Evolutionary conservation across 2,888 invertebrate genomes (phyloP).

Genomic region (Sepioteuthis lessoniana): DNA sequence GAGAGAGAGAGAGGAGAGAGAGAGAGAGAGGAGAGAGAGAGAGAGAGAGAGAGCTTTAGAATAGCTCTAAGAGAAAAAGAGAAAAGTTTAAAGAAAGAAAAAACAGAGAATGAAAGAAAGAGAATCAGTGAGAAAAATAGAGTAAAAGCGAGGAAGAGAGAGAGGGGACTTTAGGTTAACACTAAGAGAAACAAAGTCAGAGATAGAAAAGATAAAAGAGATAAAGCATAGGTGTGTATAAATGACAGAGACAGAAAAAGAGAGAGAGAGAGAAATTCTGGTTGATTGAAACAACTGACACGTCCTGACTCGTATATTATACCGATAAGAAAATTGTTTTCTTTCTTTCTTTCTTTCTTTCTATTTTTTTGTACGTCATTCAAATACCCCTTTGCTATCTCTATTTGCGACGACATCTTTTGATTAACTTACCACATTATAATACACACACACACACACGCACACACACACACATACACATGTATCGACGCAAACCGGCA

Average conservation of each 20-base stretch:
- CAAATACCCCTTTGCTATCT: not conserved
- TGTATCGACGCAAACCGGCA: not conserved
- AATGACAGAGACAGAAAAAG: not conserved
- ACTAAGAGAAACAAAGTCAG: not conserved
- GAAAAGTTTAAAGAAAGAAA: too few species aligned
- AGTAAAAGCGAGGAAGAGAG: not conserved
- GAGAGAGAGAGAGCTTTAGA: too few species aligned
- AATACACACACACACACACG: not conserved
- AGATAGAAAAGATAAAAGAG: not conserved
- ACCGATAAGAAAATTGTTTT: not conserved
- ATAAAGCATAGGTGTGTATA: too few species aligned
- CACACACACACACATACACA: not conserved
- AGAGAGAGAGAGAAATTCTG: not conserved
- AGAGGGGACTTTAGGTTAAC: not conserved
- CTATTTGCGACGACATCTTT: not conserved
- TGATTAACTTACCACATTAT: not conserved
- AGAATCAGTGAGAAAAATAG: not conserved
- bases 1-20: too few species aligned
- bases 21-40: too few species aligned
- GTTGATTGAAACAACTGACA: not conserved
- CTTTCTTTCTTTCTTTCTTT: not conserved
- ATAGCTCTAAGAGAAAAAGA: too few species aligned
- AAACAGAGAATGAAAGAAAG: too few species aligned
- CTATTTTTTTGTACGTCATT: not conserved
- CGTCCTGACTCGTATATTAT: not conserved